Percentiles rank a stretch among this genome's conserved stretches.
phyloP scores from a whole-genome alignment of 2,888 invertebrate species.

The Dysmachus trigonus region DNA sequence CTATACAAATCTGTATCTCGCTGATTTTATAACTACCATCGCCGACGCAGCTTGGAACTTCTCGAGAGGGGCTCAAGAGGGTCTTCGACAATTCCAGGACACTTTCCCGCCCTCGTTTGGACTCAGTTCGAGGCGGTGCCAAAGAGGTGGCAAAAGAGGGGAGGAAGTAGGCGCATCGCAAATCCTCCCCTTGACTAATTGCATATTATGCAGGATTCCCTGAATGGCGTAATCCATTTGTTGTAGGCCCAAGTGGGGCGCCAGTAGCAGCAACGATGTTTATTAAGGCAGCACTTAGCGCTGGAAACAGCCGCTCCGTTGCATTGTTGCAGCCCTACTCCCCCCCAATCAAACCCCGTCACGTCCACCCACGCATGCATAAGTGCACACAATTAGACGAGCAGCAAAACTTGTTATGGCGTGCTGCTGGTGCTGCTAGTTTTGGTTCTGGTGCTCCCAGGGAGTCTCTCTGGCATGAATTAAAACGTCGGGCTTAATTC shows the following conservation, averaged over 20 bases:
- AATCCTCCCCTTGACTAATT: background rate
- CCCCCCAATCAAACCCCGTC: background rate
- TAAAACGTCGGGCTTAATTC: slow-evolving; percentile 18
- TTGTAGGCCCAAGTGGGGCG: slow-evolving; percentile 7
- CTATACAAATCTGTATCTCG: background rate
- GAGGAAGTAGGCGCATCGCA: background rate
- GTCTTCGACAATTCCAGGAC: background rate
- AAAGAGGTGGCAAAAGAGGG: background rate
- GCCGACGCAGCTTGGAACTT: background rate
- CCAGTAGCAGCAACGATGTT: slow-evolving; percentile 3
- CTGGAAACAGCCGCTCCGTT: background rate
- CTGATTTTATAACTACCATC: background rate
- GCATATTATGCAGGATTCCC: background rate
- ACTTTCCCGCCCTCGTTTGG: background rate
- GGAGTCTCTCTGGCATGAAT: background rate
- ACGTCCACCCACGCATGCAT: background rate
- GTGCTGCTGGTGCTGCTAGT: background rate
- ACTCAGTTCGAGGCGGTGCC: background rate
- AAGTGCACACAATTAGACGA: slow-evolving; percentile 28
- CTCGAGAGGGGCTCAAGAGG: background rate
- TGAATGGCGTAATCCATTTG: background rate
- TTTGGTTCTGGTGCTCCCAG: background rate
- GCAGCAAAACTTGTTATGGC: slow-evolving; percentile 1
- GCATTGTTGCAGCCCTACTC: background rate
- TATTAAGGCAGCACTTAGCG: slow-evolving; percentile 21